phyloP scores from a whole-genome alignment of 2,888 invertebrate species.

The Leptogaster cylindrica region DNA sequence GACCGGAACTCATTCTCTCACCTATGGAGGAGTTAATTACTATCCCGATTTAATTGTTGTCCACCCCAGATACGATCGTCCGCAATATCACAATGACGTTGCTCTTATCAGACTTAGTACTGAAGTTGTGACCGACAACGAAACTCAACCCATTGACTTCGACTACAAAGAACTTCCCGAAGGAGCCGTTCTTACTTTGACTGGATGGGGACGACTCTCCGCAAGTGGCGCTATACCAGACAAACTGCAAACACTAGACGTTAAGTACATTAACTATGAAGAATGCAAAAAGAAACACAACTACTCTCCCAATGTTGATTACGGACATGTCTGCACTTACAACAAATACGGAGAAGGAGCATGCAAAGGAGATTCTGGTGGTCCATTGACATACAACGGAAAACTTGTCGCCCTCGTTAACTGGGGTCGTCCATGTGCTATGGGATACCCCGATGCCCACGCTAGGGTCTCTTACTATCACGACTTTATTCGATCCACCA shows the following conservation, averaged over 20 bases:
- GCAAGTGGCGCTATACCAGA: slow-evolving; percentile 63
- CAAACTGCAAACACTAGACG: slow-evolving; percentile 64
- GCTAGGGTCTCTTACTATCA: slow-evolving; percentile 54
- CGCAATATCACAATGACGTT: slow-evolving; percentile 68
- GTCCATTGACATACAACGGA: slow-evolving; percentile 54
- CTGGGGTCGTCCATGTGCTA: slow-evolving; percentile 58
- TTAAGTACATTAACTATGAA: slow-evolving; percentile 64
- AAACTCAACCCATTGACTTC: slow-evolving; percentile 67
- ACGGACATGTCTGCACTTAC: slow-evolving; percentile 67
- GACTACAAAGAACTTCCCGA: slow-evolving; percentile 65
- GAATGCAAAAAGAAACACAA: slow-evolving; percentile 61
- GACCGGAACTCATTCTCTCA: slow-evolving; percentile 57
- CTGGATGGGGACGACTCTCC: slow-evolving; percentile 69
- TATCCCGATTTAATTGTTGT: slow-evolving; percentile 51
- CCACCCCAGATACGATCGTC: slow-evolving; percentile 55
- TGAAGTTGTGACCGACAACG: slow-evolving; percentile 64
- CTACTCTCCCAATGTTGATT: slow-evolving; percentile 62
- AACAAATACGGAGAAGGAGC: slow-evolving; percentile 64
- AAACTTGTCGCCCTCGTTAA: slow-evolving; percentile 57
- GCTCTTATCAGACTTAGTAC: slow-evolving; percentile 68
- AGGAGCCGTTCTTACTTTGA: slow-evolving; percentile 64
- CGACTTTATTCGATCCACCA: slow-evolving; percentile 55
- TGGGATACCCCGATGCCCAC: slow-evolving; percentile 59
- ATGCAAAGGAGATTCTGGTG: slow-evolving; percentile 56
- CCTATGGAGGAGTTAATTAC: slow-evolving; percentile 51